Conservation (phyloP, 2,888 invertebrate genomes). For the Branchipolynoe longqiensis region DNA sequence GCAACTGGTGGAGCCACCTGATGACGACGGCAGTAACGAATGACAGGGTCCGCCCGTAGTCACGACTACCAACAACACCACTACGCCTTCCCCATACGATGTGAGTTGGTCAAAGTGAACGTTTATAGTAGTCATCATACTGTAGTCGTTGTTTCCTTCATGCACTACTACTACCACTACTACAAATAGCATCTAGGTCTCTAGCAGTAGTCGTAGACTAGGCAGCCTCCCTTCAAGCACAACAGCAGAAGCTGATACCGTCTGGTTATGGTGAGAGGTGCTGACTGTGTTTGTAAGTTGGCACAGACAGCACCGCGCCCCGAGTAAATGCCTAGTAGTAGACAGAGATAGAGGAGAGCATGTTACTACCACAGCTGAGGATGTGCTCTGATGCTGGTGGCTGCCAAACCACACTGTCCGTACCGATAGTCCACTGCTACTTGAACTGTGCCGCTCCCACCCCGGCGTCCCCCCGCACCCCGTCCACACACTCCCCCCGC, state of each 20-base stretch:
- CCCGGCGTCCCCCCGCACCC: neutral
- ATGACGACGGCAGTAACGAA: constrained; percentile 18
- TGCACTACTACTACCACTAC: constrained; percentile 27
- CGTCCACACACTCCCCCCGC: neutral
- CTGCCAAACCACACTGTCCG: neutral
- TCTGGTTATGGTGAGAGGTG: neutral
- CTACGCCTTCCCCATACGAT: neutral
- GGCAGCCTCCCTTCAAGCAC: neutral
- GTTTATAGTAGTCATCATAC: neutral
- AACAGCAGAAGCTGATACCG: neutral
- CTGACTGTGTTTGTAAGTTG: constrained; percentile 3
- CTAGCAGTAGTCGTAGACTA: constrained; percentile 2
- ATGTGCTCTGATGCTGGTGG: neutral
- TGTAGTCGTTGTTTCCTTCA: neutral
- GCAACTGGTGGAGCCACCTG: neutral
- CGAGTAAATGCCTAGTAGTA: constrained; percentile 2
- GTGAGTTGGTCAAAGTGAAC: constrained; percentile 12
- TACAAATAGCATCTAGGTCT: neutral
- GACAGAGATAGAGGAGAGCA: constrained; percentile 33
- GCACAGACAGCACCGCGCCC: constrained; percentile 3
- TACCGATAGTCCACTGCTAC: neutral
- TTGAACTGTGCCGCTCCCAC: constrained; percentile 11
- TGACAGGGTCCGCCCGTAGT: constrained; percentile 32
- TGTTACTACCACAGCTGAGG: neutral
- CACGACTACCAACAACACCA: neutral